Percentiles rank a stretch among this genome's conserved stretches.
Evolutionary conservation across 2,797 vertebrate genomes (phyloP).

Genomic region (Leptodactylus fallax): DNA sequence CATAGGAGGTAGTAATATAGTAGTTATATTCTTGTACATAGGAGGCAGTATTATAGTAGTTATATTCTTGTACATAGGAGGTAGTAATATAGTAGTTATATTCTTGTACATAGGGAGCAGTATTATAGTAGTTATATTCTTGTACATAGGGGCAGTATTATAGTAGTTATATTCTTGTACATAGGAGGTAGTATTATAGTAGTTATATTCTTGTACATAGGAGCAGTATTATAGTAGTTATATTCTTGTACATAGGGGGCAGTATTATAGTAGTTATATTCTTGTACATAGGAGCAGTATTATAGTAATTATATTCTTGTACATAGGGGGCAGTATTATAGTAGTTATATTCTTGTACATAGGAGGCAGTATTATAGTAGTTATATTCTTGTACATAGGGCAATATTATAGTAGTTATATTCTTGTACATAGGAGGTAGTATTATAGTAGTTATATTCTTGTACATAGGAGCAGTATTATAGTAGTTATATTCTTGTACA

Average conservation of each 20-base stretch:
- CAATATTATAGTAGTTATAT: slow-evolving; percentile 10
- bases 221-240: slow-evolving; percentile 11
- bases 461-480: slow-evolving; percentile 4
- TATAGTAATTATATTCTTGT: slow-evolving; percentile 18
- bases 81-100: slow-evolving; percentile 2
- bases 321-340: slow-evolving; percentile 13
- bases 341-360: slow-evolving; percentile 2
- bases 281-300: not conserved
- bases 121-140: slow-evolving; percentile 12
- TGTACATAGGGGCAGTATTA: not conserved
- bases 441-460: slow-evolving; percentile 21
- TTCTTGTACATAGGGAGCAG: slow-evolving; percentile 8
- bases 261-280: slow-evolving; percentile 16
- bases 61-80: slow-evolving; percentile 6
- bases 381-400: slow-evolving; percentile 8
- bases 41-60: slow-evolving; percentile 16
- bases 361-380: slow-evolving; percentile 11
- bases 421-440: not conserved
- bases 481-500: slow-evolving; percentile 8
- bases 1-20: not conserved
- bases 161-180: no score
- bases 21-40: slow-evolving; percentile 11
- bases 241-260: slow-evolving; percentile 1
- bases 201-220: no score
- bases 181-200: no score